These are phyloP conservation scores for Dugesia japonica DNA, from an alignment of 2,888 invertebrate species.

Conservation along the genomic window DNA sequence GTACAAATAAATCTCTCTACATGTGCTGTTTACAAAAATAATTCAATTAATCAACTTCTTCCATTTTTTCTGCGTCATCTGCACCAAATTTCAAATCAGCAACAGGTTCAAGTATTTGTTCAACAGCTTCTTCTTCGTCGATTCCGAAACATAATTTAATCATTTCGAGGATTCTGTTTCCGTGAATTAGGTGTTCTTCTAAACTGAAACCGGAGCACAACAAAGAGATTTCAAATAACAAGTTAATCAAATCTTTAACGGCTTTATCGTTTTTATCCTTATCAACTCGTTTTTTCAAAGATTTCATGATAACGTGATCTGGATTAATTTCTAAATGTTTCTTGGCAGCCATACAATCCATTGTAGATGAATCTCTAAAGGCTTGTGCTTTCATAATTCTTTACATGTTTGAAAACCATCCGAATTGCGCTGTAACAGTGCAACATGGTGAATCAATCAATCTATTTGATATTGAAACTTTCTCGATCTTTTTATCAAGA, in stretches of 20 bases:
- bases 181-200: conserved; percentile 74
- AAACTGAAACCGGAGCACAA: conserved; percentile 85
- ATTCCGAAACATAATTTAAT: conserved; percentile 50
- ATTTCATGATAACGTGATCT: conserved; percentile 78
- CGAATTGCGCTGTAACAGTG: too few species aligned
- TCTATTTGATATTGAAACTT: too few species aligned
- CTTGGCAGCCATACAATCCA: conserved; percentile 99
- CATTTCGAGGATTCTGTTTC: conserved; percentile 86
- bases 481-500: too few species aligned
- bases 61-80: too few species aligned
- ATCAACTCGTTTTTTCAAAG: conserved; percentile 60
- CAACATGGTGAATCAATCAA: too few species aligned
- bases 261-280: conserved; percentile 94
- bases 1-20: too few species aligned
- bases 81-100: too few species aligned
- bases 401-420: conserved; percentile 99
- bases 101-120: too few species aligned
- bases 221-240: conserved; percentile 83
- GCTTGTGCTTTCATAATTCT: conserved; percentile 99
- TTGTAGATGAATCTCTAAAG: conserved; percentile 79
- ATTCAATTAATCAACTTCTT: too few species aligned
- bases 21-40: too few species aligned
- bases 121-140: too few species aligned
- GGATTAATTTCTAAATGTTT: conserved; percentile 96
- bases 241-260: conserved; percentile 83